A percentile compares a stretch with the other conserved stretches of the same genome.
Evolutionary conservation across 1,140 invertebrate species (phyloP).

Genomic region (Brachystomella parvula): DNA sequence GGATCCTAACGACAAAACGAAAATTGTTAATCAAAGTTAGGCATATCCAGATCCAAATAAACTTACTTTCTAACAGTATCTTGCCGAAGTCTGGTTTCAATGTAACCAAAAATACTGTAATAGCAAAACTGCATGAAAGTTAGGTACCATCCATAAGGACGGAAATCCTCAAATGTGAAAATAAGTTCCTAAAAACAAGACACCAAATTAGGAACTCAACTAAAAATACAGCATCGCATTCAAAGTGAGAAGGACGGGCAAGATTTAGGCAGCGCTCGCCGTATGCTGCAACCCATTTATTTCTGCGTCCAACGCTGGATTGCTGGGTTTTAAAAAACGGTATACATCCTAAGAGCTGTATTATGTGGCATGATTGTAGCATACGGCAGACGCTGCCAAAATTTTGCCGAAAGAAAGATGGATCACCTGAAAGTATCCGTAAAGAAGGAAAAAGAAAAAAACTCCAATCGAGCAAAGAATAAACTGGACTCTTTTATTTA

Average conservation of each 20-base stretch:
- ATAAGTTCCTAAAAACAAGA: constrained; percentile 65
- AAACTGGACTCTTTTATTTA: constrained; percentile 62
- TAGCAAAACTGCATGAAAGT: constrained; percentile 85
- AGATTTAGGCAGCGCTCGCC: too few species aligned
- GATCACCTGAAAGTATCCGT: constrained; percentile 86
- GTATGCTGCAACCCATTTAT: too few species aligned
- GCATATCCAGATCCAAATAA: constrained; percentile 17
- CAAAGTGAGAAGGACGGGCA: not conserved
- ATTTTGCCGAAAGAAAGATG: too few species aligned
- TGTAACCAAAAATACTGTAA: constrained; percentile 70
- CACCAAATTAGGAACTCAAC: constrained; percentile 11
- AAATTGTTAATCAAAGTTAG: constrained; percentile 24
- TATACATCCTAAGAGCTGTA: too few species aligned
- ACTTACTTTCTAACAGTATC: constrained; percentile 59
- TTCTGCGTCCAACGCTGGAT: too few species aligned
- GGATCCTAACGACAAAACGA: constrained; percentile 59
- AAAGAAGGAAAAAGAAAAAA: constrained; percentile 79
- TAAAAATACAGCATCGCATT: not conserved
- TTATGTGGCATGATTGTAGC: too few species aligned
- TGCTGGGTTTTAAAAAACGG: too few species aligned
- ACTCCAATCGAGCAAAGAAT: constrained; percentile 64
- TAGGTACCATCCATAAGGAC: constrained; percentile 83
- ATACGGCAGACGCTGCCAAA: too few species aligned
- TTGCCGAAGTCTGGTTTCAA: constrained; percentile 61
- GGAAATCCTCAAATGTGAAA: constrained; percentile 78